Conservation (phyloP, 1,140 invertebrate species). For the Zaprionus ornatus region DNA sequence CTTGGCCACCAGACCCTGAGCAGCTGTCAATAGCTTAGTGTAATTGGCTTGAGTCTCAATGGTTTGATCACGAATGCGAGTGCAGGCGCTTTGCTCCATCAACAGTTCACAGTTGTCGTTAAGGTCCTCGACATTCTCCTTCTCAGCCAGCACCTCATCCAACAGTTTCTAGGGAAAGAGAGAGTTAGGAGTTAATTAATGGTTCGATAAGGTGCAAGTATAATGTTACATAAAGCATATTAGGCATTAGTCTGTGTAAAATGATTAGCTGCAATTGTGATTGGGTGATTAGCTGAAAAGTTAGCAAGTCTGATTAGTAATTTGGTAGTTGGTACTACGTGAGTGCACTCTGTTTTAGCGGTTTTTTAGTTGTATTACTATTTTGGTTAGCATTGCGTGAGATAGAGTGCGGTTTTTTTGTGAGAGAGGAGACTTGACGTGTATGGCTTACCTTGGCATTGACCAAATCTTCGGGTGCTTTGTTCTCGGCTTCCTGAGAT, state of each 20-base stretch:
- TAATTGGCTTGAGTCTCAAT: conserved; percentile 93
- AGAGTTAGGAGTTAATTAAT: conserved; percentile 44
- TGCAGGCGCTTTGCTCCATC: conserved; percentile 92
- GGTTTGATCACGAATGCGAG: conserved; percentile 92
- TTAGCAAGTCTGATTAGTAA: conserved; percentile 68
- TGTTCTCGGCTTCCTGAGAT: conserved; percentile 90
- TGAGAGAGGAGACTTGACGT: conserved; percentile 36
- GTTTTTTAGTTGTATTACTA: conserved; percentile 31
- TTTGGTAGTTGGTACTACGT: conserved; percentile 42
- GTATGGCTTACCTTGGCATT: conserved; percentile 87
- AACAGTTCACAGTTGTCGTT: conserved; percentile 94
- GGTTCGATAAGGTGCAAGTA: not conserved
- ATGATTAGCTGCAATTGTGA: conserved; percentile 68
- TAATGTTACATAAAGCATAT: conserved; percentile 46
- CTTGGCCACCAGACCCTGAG: conserved; percentile 91
- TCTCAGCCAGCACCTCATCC: conserved; percentile 90
- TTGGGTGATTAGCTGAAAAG: conserved; percentile 66
- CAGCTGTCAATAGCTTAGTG: conserved; percentile 89
- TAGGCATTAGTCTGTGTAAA: conserved; percentile 63
- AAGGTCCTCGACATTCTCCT: conserved; percentile 91
- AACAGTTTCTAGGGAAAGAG: conserved; percentile 85
- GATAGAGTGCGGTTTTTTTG: conserved; percentile 28
- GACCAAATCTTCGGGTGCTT: conserved; percentile 91
- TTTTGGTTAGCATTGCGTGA: conserved; percentile 71
- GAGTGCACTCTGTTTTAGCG: conserved; percentile 60